A percentile compares a stretch with the other conserved stretches of the same genome.
These are phyloP conservation scores for Gambelia wislizenii DNA, from an alignment of 2,797 vertebrate species.

Conservation along the genomic window DNA sequence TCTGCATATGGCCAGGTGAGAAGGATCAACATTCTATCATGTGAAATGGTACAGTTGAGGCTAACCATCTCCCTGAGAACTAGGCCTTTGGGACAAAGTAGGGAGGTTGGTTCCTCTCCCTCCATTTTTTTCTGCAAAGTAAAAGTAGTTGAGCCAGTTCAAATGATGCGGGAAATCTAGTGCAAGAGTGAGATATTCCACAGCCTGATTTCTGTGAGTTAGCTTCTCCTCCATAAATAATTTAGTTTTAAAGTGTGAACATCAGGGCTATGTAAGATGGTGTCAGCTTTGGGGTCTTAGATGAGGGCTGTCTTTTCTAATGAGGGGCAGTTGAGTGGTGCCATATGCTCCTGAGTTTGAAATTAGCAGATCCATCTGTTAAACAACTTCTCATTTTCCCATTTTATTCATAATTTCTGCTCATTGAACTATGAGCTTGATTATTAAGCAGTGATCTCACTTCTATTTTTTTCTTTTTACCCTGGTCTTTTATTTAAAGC, in stretches of 20 bases:
- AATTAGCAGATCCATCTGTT: conserved; percentile 79
- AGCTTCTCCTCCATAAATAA: conserved; percentile 76
- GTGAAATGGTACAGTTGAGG: background rate
- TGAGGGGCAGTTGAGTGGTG: conserved; percentile 76
- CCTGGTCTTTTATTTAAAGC: conserved; percentile 37
- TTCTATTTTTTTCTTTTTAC: conserved; percentile 34
- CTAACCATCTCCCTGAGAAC: background rate
- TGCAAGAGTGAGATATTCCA: conserved; percentile 57
- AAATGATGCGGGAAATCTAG: conserved; percentile 5
- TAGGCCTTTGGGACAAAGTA: background rate
- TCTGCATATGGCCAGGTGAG: background rate
- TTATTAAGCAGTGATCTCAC: conserved; percentile 23
- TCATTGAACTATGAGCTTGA: conserved; percentile 37
- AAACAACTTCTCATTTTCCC: conserved; percentile 63
- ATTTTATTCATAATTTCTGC: background rate
- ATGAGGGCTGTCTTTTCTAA: conserved; percentile 75
- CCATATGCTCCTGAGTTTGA: conserved; percentile 76
- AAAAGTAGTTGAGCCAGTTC: background rate
- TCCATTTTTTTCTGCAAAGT: background rate
- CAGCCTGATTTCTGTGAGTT: conserved; percentile 72
- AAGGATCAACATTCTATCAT: background rate
- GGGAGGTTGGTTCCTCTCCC: background rate
- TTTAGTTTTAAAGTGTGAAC: conserved; percentile 77
- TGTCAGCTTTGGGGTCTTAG: conserved; percentile 71
- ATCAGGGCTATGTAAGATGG: conserved; percentile 76